Conservation (phyloP, 30 jellyfish, hydroid and myxozoan genomes). For the Aurelia aurita complex sp. Pacific region DNA sequence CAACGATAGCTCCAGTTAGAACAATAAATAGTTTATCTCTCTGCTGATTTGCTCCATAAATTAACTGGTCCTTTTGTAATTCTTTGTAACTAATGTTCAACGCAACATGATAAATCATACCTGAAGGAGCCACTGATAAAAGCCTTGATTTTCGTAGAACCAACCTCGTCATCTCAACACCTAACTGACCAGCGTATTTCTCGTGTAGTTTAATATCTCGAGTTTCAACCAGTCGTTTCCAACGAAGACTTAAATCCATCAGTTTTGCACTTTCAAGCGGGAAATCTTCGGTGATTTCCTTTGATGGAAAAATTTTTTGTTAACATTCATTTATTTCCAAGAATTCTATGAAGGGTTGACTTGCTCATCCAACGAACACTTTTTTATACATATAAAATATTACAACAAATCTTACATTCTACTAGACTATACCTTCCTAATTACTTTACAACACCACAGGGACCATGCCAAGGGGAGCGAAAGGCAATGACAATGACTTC, state of each 20-base stretch:
- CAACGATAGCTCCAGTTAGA: slow-evolving; percentile 28
- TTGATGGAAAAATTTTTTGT: background rate
- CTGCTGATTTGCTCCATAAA: slow-evolving; percentile 3
- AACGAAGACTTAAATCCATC: slow-evolving; percentile 24
- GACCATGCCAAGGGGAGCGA: too few relatives aligned
- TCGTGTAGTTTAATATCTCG: slow-evolving; percentile 28
- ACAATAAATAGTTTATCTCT: slow-evolving; percentile 29
- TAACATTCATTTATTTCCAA: too few relatives aligned
- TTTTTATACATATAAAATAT: too few relatives aligned
- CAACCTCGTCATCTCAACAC: slow-evolving; percentile 26
- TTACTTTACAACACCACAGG: too few relatives aligned
- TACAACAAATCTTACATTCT: too few relatives aligned
- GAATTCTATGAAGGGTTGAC: too few relatives aligned
- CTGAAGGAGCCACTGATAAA: slow-evolving; percentile 33
- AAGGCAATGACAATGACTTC: too few relatives aligned
- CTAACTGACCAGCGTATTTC: slow-evolving; percentile 39
- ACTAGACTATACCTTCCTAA: too few relatives aligned
- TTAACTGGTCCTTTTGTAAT: slow-evolving; percentile 1
- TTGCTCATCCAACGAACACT: too few relatives aligned
- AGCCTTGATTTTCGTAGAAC: slow-evolving; percentile 40
- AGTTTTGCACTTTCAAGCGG: slow-evolving; percentile 64
- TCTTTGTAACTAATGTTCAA: background rate
- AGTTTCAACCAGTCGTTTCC: slow-evolving; percentile 37
- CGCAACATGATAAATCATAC: slow-evolving; percentile 44
- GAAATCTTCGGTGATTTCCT: slow-evolving; percentile 27